Conservation (phyloP, 2,888 invertebrate genomes). For the Ophion ellenae region DNA sequence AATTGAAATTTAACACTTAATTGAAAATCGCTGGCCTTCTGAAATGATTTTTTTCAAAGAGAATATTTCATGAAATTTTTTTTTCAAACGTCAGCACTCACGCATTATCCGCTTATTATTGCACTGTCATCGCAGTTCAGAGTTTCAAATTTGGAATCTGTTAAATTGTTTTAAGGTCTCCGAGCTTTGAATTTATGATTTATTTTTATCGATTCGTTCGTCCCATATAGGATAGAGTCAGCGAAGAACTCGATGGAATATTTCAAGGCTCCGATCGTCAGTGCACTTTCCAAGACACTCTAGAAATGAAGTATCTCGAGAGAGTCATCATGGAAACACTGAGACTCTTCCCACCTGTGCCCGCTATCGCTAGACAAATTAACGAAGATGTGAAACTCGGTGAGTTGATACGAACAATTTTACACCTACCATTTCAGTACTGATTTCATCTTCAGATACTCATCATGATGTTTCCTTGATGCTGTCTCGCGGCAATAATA, state of each 20-base stretch:
- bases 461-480: too few relatives aligned
- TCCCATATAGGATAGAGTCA: conserved; percentile 86
- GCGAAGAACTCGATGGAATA: conserved; percentile 90
- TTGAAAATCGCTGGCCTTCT: too few relatives aligned
- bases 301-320: conserved; percentile 94
- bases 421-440: not conserved
- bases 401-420: conserved; percentile 80
- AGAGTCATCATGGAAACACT: conserved; percentile 92
- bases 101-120: not conserved
- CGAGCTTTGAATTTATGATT: not conserved
- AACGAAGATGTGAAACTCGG: conserved; percentile 90
- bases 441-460: too few relatives aligned
- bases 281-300: conserved; percentile 91
- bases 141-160: not conserved
- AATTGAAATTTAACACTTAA: too few relatives aligned
- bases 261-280: conserved; percentile 91
- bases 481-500: too few relatives aligned
- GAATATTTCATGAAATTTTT: conserved; percentile 25
- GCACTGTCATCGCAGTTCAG: not conserved
- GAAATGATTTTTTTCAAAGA: not conserved
- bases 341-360: conserved; percentile 92
- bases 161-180: not conserved
- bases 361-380: conserved; percentile 90
- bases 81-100: not conserved
- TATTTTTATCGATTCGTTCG: not conserved